Evolutionary conservation across 2,888 invertebrate genomes (phyloP), one percentile per base, ranked within the genome.

Genomic region (Eupithecia insigniata): DNA sequence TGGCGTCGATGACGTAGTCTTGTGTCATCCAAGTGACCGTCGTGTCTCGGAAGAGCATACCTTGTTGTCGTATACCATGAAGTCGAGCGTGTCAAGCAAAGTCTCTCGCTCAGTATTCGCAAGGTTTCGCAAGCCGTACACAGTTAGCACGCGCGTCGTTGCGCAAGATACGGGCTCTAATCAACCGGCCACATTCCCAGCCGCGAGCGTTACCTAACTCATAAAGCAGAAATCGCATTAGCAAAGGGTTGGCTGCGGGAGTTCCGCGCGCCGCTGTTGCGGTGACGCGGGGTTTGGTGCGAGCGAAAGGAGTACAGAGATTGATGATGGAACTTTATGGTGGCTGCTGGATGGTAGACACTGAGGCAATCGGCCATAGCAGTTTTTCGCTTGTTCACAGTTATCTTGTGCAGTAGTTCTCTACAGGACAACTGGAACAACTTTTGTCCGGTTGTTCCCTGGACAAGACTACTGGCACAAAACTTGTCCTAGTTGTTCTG

Each of bases 211-310:
- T 89, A 86, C 87, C 88, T 84, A 87, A 84, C 84, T 87, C 90
- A 87, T 92, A 92, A 92, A 92, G 88, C 90, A 86, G 86, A 87
- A 90, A 89, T 89, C 90, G 89, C 90, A 89, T 90, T 90, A 91
- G 88, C 86, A 90, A 91, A 91, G 91, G 91, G 90, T 90, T 91
- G 88, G 87, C 84, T 81, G 82, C 74, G 79, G 78, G 83, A 81
- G 84, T 87, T 86, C 86, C 88, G 87, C 85, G 86, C 83, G 83
- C 78, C 78, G 79, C 81, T 81, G 82, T 79, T 80, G 83, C 78
- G 80, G 81, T 83, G 80, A 81, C 80, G 82, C 79, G 77, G 76
- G 61, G 65, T 68, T 39, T 66, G 77, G 78, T 8, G n/a, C 71
- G 78, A 79, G 76, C 18, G 16, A 58, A 69, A 76, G 75, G 75